Conservation (phyloP, 2,888 invertebrate species). For the Cotesia congregata region DNA sequence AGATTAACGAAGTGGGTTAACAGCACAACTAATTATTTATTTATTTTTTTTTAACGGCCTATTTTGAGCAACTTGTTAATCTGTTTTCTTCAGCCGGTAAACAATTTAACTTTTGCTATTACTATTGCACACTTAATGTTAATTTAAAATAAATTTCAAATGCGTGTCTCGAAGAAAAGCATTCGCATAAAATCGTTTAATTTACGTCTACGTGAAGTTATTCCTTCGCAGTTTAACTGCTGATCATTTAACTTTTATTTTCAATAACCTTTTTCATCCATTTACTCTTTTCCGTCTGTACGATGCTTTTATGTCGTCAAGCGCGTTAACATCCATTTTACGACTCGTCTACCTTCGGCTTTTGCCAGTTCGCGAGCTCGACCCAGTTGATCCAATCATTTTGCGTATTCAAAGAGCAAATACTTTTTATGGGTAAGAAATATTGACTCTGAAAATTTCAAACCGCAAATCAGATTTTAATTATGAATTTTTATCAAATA, state of each 20-base stretch:
- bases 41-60: not conserved
- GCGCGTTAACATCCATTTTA: slow-evolving; percentile 17
- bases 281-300: not conserved
- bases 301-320: slow-evolving; percentile 17
- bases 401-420: not conserved
- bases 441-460: no score
- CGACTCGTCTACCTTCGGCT: not conserved
- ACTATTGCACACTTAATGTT: not conserved
- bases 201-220: not conserved
- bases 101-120: no score
- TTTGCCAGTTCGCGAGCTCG: not conserved
- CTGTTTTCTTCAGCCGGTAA: no score
- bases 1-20: slow-evolving; percentile 45
- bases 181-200: not conserved
- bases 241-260: slow-evolving; percentile 11
- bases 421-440: no score
- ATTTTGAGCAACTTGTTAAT: slow-evolving; percentile 22
- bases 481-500: no score
- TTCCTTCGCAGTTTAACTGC: not conserved
- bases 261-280: slow-evolving; percentile 1
- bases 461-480: no score
- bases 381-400: slow-evolving; percentile 36
- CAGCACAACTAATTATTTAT: not conserved
- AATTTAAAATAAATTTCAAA: slow-evolving; percentile 31
- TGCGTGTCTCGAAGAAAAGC: not conserved